Conservation (phyloP, 2,797 vertebrate genomes). For the Brotula barbata region DNA sequence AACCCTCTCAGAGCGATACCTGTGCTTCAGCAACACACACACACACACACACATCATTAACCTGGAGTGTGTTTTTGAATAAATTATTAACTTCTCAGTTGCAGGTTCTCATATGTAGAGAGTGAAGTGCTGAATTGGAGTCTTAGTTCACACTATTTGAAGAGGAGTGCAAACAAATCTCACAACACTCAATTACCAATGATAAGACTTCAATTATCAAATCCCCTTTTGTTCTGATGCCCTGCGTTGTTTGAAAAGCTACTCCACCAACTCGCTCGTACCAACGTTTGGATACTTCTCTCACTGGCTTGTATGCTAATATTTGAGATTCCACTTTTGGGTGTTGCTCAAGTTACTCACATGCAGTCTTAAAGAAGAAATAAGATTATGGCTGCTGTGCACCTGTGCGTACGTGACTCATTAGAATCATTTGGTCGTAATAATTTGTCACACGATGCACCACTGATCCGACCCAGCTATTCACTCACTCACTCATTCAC, state of each 20-base stretch:
- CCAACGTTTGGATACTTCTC: constrained; percentile 37
- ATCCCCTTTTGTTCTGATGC: constrained; percentile 41
- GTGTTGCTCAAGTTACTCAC: constrained; percentile 30
- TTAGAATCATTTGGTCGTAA: no score
- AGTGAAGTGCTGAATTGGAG: constrained; percentile 44
- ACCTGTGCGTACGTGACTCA: no score
- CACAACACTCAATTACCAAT: constrained; percentile 49
- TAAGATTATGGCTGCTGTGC: no score
- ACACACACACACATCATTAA: constrained; percentile 36
- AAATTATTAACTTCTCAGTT: constrained; percentile 72
- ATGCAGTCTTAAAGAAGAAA: no score
- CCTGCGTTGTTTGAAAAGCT: constrained; percentile 39
- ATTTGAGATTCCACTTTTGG: constrained; percentile 50
- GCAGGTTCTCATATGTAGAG: constrained; percentile 49
- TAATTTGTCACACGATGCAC: no score
- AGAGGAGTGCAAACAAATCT: constrained; percentile 68
- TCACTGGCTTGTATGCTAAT: constrained; percentile 29
- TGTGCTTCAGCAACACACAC: constrained; percentile 43
- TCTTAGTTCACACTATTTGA: constrained; percentile 60
- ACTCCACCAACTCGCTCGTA: constrained; percentile 20
- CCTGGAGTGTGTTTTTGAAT: constrained; percentile 63
- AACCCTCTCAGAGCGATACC: constrained; percentile 39
- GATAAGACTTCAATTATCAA: constrained; percentile 61
- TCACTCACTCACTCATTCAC: no score
- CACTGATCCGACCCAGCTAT: no score